These are phyloP conservation scores for Brachymystax lenok DNA, from an alignment of 2,797 vertebrate species.

Conservation along the genomic window DNA sequence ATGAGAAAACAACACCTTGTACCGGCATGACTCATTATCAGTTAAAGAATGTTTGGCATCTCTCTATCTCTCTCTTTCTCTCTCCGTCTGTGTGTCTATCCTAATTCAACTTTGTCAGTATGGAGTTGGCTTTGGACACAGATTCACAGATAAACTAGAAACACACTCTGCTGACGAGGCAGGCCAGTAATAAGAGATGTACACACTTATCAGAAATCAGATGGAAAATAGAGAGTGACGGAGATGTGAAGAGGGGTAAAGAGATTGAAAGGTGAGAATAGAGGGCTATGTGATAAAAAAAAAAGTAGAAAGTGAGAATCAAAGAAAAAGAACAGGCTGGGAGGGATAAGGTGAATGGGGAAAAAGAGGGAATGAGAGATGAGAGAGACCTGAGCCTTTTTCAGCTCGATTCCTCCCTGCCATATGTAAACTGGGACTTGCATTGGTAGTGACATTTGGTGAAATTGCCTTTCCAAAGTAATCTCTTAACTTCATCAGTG, in stretches of 20 bases:
- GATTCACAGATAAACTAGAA: slow-evolving; percentile 43
- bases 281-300: neutral
- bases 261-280: slow-evolving; percentile 14
- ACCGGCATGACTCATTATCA: neutral
- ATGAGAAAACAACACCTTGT: slow-evolving; percentile 12
- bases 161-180: slow-evolving; percentile 44
- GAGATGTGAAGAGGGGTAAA: neutral
- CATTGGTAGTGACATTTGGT: slow-evolving; percentile 51
- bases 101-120: slow-evolving; percentile 31
- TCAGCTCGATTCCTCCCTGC: slow-evolving; percentile 24
- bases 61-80: neutral
- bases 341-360: slow-evolving; percentile 13
- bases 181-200: slow-evolving; percentile 41
- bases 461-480: slow-evolving; percentile 54
- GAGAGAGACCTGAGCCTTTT: slow-evolving; percentile 7
- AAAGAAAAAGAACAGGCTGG: neutral
- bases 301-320: neutral
- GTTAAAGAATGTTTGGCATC: neutral
- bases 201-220: slow-evolving; percentile 15
- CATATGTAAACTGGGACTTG: slow-evolving; percentile 41
- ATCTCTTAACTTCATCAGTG: slow-evolving; percentile 58
- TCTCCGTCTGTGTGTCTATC: slow-evolving; percentile 8
- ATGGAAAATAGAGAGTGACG: slow-evolving; percentile 24
- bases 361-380: neutral
- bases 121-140: slow-evolving; percentile 18